phyloP scores from a whole-genome alignment of 2,888 invertebrate species.

The Patella depressa region DNA sequence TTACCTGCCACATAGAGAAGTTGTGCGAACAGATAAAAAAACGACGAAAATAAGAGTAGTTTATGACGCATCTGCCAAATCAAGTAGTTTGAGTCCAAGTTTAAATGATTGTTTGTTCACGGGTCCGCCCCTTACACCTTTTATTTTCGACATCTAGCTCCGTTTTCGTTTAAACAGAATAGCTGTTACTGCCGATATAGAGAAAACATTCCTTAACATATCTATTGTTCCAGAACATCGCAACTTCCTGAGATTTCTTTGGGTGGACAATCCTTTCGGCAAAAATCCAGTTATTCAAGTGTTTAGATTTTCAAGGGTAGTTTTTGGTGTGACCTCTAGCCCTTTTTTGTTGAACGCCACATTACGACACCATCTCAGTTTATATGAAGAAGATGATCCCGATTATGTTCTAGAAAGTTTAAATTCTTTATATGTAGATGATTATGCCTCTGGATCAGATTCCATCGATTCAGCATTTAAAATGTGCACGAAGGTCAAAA shows the following conservation, averaged over 20 bases:
- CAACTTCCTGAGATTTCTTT: neutral
- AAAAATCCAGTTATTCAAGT: neutral
- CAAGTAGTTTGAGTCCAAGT: neutral
- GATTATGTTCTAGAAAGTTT: neutral
- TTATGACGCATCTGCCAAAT: neutral
- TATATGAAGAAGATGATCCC: neutral
- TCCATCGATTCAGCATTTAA: neutral
- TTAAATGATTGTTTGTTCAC: neutral
- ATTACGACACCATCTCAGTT: neutral
- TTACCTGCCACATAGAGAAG: neutral
- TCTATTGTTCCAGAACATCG: neutral
- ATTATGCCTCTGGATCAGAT: neutral
- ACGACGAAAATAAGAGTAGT: neutral
- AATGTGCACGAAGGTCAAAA: neutral
- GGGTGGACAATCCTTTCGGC: neutral
- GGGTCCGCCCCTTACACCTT: neutral
- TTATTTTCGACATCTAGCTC: neutral
- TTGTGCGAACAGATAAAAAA: neutral
- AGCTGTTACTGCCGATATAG: neutral
- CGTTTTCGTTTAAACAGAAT: neutral
- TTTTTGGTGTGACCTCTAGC: neutral
- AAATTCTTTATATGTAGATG: neutral
- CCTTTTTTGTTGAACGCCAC: neutral
- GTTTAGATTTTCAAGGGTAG: neutral
- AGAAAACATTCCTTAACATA: neutral